Percentiles rank a stretch among this genome's conserved stretches.
Evolutionary conservation across 1,140 invertebrate species (phyloP).

Genomic region (Drosophila ficusphila): DNA sequence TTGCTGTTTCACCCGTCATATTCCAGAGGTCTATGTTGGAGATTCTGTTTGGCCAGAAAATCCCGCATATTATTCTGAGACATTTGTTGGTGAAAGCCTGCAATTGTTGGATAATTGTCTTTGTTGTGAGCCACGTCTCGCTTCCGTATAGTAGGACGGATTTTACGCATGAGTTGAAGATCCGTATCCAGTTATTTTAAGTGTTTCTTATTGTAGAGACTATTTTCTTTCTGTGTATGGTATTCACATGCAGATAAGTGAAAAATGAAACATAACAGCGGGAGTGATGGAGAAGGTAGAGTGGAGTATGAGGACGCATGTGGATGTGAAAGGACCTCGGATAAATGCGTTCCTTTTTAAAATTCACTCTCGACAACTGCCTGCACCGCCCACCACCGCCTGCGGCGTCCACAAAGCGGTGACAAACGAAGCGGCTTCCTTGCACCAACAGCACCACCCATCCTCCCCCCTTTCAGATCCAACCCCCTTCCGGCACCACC

Average conservation of each 20-base stretch:
- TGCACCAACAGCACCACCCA: slow-evolving; percentile 1
- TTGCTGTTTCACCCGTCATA: no score
- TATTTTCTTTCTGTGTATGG: slow-evolving; percentile 4
- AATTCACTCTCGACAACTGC: slow-evolving; percentile 1
- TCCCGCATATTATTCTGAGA: no score
- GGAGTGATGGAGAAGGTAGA: background rate
- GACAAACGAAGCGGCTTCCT: slow-evolving; percentile 27
- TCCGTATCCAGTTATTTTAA: no score
- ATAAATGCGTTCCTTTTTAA: slow-evolving; percentile 39
- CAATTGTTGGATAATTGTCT: no score
- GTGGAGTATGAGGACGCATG: background rate
- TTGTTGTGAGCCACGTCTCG: no score
- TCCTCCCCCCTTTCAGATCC: no score
- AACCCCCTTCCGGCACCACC: background rate
- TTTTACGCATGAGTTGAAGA: no score
- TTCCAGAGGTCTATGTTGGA: no score
- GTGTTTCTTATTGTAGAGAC: background rate
- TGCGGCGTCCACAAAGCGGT: slow-evolving; percentile 25
- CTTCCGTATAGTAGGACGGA: no score
- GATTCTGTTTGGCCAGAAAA: no score
- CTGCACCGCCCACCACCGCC: slow-evolving; percentile 7
- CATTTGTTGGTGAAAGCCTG: no score
- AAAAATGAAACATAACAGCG: slow-evolving; percentile 30
- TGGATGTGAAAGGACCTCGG: slow-evolving; percentile 28
- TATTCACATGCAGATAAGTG: slow-evolving; percentile 35